Conservation (phyloP, 1,140 invertebrate genomes). For the Capitella teleta region DNA sequence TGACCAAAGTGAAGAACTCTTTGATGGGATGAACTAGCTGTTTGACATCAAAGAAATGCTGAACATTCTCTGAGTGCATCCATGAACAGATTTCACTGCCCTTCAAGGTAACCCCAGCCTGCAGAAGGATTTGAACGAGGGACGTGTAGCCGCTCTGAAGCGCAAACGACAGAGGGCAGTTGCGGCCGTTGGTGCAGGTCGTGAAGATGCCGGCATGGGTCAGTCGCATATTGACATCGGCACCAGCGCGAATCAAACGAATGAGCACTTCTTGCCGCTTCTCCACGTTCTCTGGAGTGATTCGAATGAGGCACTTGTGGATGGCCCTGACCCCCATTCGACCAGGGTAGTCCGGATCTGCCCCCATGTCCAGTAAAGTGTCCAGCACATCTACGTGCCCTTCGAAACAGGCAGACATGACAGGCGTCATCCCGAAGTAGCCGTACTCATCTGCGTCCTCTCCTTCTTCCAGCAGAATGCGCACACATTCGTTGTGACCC, state of each 20-base stretch:
- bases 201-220: constrained; percentile 9
- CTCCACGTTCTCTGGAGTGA: background rate
- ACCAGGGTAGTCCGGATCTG: constrained; percentile 2
- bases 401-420: constrained; percentile 5
- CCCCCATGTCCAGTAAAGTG: constrained; percentile 1
- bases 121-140: constrained; percentile 6
- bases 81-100: background rate
- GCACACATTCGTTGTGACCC: constrained; percentile 1
- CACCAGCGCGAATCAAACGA: constrained; percentile 3
- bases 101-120: background rate
- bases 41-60: constrained; percentile 2
- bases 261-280: background rate
- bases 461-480: background rate
- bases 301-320: background rate
- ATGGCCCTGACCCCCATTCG: constrained; percentile 1
- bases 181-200: constrained; percentile 6
- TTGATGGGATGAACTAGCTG: background rate
- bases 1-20: background rate
- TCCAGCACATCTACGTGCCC: background rate
- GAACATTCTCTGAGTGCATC: background rate
- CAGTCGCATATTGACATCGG: constrained; percentile 3
- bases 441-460: constrained; percentile 2
- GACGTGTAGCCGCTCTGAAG: constrained; percentile 6
- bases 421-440: constrained; percentile 5
- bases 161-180: constrained; percentile 11